Conservation (phyloP, 2,113 vertebrate species). For the Addax nasomaculatus region DNA sequence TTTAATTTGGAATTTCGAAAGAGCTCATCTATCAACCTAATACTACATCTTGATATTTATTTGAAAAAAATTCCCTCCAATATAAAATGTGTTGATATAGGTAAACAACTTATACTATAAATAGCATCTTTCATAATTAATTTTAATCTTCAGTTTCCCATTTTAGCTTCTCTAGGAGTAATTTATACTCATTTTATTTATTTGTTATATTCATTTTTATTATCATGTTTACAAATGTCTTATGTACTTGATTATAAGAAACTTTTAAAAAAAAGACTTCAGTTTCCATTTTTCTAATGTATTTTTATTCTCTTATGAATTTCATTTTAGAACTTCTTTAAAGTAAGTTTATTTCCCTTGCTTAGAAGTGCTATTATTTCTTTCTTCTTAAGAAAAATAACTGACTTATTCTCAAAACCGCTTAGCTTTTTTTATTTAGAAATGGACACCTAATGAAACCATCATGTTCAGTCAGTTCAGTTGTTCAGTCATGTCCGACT, state of each 20-base stretch:
- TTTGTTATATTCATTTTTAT: not conserved
- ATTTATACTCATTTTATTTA: not conserved
- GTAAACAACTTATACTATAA: not conserved
- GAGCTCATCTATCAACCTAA: not conserved
- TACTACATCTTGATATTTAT: not conserved
- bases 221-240: not conserved
- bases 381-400: not conserved
- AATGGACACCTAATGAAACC: not conserved
- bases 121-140: not conserved
- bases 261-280: not conserved
- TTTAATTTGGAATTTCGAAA: not conserved
- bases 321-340: not conserved
- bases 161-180: not conserved
- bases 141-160: not conserved
- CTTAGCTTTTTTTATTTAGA: not conserved
- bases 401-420: not conserved
- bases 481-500: accelerated
- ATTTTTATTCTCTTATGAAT: not conserved
- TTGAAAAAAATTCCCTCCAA: not conserved
- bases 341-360: not conserved
- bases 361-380: not conserved
- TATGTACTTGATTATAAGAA: not conserved
- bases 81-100: not conserved
- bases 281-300: not conserved
- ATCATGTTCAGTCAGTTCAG: not conserved